These are phyloP conservation scores for Pyrgilauda ruficollis DNA, from an alignment of 2,113 vertebrate genomes.

Conservation along the genomic window DNA sequence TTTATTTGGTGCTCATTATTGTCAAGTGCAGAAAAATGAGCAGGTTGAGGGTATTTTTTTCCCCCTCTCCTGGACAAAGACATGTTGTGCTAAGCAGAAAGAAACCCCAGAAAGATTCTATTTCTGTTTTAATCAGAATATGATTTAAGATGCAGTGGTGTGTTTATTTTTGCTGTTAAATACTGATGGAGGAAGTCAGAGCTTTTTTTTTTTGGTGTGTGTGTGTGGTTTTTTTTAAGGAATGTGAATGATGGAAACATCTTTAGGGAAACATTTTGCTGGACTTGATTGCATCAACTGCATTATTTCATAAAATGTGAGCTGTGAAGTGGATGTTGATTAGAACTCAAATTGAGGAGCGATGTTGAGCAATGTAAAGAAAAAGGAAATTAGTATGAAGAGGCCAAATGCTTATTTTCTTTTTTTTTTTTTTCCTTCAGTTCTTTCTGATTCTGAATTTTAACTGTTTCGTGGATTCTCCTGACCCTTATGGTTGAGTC, in stretches of 20 bases:
- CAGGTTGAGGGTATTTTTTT: not conserved
- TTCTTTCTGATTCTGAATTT: slow-evolving; percentile 12
- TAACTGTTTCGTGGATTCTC: not conserved
- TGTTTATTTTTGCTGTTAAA: slow-evolving; percentile 12
- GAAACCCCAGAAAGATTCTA: slow-evolving; percentile 13
- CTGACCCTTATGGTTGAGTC: not conserved
- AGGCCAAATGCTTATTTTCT: slow-evolving; percentile 13
- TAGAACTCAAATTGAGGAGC: slow-evolving; percentile 27
- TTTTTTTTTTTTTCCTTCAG: not conserved
- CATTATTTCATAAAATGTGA: slow-evolving; percentile 48
- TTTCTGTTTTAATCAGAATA: slow-evolving; percentile 47
- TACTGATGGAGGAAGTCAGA: not conserved
- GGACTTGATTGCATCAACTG: slow-evolving; percentile 60
- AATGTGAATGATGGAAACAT: slow-evolving; percentile 32
- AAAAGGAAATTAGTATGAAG: not conserved
- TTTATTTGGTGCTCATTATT: slow-evolving; percentile 30
- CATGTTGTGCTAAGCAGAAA: slow-evolving; percentile 23
- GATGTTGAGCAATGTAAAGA: slow-evolving; percentile 25
- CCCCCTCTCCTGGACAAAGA: slow-evolving; percentile 42
- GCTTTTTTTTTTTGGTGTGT: not conserved
- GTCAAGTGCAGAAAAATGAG: slow-evolving; percentile 52
- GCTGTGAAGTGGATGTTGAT: slow-evolving; percentile 64
- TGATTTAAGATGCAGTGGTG: slow-evolving; percentile 9
- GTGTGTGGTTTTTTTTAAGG: not conserved
- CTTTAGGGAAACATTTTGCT: slow-evolving; percentile 61